phyloP scores from a whole-genome alignment of 1,140 invertebrate genomes.

The Drosophila lini region DNA sequence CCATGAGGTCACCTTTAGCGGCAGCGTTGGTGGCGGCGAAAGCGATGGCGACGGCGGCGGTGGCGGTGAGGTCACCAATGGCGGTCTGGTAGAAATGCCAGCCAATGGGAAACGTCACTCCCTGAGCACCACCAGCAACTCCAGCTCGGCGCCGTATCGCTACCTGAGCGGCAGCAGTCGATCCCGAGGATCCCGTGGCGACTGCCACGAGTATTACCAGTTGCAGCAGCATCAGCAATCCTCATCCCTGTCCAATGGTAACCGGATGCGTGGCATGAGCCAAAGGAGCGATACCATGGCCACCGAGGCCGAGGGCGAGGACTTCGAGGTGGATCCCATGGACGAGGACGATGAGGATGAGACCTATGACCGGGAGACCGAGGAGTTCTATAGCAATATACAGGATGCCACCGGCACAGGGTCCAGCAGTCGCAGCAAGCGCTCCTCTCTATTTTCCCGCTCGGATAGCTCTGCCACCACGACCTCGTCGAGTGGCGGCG shows the following conservation, averaged over 20 bases:
- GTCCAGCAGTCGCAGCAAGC: conserved; percentile 62
- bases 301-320: conserved; percentile 67
- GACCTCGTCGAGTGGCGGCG: conserved; percentile 78
- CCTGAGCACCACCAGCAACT: conserved; percentile 64
- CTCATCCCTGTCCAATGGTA: conserved; percentile 57
- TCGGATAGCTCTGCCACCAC: conserved; percentile 83
- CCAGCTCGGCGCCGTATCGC: conserved; percentile 62
- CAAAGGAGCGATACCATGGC: conserved; percentile 74
- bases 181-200: conserved; percentile 56
- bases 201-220: conserved; percentile 65
- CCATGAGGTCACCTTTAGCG: conserved; percentile 80
- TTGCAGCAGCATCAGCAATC: conserved; percentile 41
- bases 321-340: conserved; percentile 73
- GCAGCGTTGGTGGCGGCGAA: conserved; percentile 76
- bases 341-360: conserved; percentile 70
- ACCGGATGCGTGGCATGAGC: conserved; percentile 27
- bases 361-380: conserved; percentile 77
- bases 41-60: conserved; percentile 58
- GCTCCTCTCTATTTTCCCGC: conserved; percentile 81
- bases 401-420: conserved; percentile 72
- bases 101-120: conserved; percentile 50
- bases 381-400: conserved; percentile 82
- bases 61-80: neutral
- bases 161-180: conserved; percentile 45
- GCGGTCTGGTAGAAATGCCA: neutral